These are phyloP conservation scores for Psylliodes chrysocephalus DNA, from an alignment of 2,888 invertebrate genomes.

Conservation along the genomic window DNA sequence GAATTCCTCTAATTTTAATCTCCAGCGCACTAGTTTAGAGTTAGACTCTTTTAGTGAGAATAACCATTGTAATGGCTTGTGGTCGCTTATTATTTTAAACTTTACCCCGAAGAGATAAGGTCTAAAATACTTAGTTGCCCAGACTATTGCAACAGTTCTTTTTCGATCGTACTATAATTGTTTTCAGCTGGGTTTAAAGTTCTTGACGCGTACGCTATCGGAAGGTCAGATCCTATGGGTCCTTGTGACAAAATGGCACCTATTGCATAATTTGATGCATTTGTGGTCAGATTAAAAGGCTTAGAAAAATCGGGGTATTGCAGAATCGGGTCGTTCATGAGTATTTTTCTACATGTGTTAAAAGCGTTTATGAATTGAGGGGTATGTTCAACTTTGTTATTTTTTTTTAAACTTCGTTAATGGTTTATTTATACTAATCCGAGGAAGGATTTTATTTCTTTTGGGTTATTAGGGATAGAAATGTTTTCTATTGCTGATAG, in stretches of 20 bases:
- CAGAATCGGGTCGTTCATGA: background rate
- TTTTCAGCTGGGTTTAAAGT: too few relatives aligned
- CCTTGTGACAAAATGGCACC: conserved; percentile 16
- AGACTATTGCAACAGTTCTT: conserved; percentile 36
- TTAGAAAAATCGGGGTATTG: conserved; percentile 9
- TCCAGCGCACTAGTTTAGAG: too few relatives aligned
- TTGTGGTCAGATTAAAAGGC: conserved; percentile 19
- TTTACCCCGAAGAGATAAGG: too few relatives aligned
- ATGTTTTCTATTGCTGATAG: conserved; percentile 17
- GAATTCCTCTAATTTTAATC: too few relatives aligned
- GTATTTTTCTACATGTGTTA: background rate
- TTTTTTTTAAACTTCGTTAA: conserved; percentile 11
- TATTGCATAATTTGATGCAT: conserved; percentile 22
- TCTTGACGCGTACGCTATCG: conserved; percentile 28
- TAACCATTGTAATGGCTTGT: too few relatives aligned
- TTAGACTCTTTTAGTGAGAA: too few relatives aligned
- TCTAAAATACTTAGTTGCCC: background rate
- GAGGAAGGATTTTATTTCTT: too few relatives aligned
- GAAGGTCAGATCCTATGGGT: background rate
- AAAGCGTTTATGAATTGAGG: conserved; percentile 7
- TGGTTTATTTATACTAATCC: too few relatives aligned
- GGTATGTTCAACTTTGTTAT: background rate
- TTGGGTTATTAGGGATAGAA: background rate
- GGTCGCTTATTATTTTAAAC: too few relatives aligned
- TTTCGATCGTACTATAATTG: conserved; percentile 38